These are phyloP conservation scores for Crocallis elinguaria DNA, from an alignment of 2,888 invertebrate genomes.

Conservation along the genomic window DNA sequence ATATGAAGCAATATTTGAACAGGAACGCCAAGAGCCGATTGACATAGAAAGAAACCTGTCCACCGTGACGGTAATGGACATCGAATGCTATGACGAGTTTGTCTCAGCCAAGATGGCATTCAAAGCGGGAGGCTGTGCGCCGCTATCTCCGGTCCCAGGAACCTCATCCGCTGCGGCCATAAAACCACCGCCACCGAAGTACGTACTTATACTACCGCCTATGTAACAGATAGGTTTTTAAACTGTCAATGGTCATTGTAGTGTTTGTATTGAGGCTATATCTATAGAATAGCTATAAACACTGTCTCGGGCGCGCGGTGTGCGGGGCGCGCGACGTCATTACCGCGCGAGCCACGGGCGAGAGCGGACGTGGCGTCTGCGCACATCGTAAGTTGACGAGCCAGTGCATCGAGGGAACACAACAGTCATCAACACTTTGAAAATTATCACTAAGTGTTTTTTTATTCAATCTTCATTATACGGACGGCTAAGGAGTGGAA, in stretches of 20 bases:
- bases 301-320: too few species aligned
- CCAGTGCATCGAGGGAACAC: too few species aligned
- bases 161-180: constrained; percentile 38
- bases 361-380: too few species aligned
- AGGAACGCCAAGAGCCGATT: constrained; percentile 85
- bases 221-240: neutral
- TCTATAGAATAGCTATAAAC: too few species aligned
- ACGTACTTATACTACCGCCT: constrained; percentile 21
- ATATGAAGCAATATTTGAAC: neutral
- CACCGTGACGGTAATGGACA: constrained; percentile 86
- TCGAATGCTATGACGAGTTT: constrained; percentile 89
- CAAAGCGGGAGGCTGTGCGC: neutral
- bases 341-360: too few species aligned
- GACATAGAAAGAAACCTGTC: constrained; percentile 87
- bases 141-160: constrained; percentile 28
- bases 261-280: too few species aligned
- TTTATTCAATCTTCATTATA: too few species aligned
- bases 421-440: too few species aligned
- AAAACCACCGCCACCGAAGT: constrained; percentile 60
- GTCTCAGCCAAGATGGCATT: constrained; percentile 51
- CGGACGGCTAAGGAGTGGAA: too few species aligned
- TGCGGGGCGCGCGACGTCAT: too few species aligned
- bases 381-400: too few species aligned
- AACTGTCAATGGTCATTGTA: neutral
- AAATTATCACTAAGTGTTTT: too few species aligned